Conservation (phyloP, 1,140 invertebrate species). For the Drosophila pruinosa region DNA sequence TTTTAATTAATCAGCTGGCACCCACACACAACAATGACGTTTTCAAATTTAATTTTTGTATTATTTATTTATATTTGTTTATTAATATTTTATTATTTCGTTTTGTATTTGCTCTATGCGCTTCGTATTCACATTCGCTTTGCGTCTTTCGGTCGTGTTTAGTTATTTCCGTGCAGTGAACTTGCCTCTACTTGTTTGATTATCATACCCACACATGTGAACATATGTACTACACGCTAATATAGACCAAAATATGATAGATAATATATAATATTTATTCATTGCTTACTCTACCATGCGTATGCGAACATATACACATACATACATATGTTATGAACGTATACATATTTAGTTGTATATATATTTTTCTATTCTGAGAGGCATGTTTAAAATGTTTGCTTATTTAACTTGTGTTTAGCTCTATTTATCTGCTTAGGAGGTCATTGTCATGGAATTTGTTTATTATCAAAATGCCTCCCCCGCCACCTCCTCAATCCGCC, state of each 20-base stretch:
- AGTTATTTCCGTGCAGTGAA: constrained; percentile 74
- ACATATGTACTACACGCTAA: constrained; percentile 18
- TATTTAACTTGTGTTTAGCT: constrained; percentile 45
- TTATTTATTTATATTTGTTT: constrained; percentile 34
- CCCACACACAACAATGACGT: constrained; percentile 53
- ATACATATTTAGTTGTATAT: constrained; percentile 24
- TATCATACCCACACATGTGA: constrained; percentile 49
- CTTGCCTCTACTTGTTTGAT: constrained; percentile 73
- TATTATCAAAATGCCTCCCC: constrained; percentile 22
- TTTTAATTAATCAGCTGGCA: constrained; percentile 59
- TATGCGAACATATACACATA: too few relatives aligned
- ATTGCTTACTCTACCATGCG: constrained; percentile 11
- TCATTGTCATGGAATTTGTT: constrained; percentile 69
- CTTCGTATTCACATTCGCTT: constrained; percentile 7
- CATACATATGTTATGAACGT: too few relatives aligned
- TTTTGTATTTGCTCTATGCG: constrained; percentile 33
- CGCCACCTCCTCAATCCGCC: neutral
- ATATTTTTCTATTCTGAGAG: neutral
- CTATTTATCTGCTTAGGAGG: constrained; percentile 68
- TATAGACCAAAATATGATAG: constrained; percentile 5
- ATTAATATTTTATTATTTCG: constrained; percentile 46
- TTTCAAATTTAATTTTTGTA: constrained; percentile 44
- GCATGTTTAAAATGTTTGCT: constrained; percentile 62
- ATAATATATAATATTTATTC: constrained; percentile 43
- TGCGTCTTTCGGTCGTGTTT: constrained; percentile 31